phyloP scores from a whole-genome alignment of 2,888 invertebrate genomes.

The Morinoia aosen region DNA sequence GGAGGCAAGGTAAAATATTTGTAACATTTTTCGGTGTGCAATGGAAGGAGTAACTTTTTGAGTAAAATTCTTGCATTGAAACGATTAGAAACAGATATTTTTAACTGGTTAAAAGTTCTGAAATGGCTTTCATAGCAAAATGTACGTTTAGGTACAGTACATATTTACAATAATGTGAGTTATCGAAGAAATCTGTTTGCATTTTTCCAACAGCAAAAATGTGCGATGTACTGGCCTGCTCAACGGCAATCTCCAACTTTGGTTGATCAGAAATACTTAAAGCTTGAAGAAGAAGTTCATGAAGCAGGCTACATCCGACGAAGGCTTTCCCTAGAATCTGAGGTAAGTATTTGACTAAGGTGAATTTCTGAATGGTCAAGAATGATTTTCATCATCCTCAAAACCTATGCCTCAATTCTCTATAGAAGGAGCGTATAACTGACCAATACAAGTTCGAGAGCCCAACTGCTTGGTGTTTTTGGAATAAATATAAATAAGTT shows the following conservation, averaged over 20 bases:
- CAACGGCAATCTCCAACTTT: not conserved
- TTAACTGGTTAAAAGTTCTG: not conserved
- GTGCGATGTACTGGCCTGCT: slow-evolving; percentile 57
- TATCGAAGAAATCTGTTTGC: not conserved
- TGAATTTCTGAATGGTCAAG: not conserved
- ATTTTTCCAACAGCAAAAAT: slow-evolving; percentile 47
- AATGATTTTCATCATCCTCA: not conserved
- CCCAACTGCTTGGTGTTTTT: no score
- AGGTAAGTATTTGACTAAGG: not conserved
- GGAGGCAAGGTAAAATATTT: slow-evolving; percentile 55
- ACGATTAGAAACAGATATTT: not conserved
- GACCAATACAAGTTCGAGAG: no score
- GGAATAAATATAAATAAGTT: no score
- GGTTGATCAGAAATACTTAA: not conserved
- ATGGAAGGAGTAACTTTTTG: not conserved
- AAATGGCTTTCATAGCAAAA: not conserved
- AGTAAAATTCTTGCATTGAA: not conserved
- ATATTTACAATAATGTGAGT: not conserved
- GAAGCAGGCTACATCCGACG: not conserved
- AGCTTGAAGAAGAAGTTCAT: not conserved
- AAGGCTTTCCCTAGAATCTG: not conserved
- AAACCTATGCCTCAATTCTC: not conserved
- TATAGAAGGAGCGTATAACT: no score
- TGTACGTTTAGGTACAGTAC: not conserved
- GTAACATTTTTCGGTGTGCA: not conserved